Evolutionary conservation across 2,888 invertebrate genomes (phyloP).

Genomic region (Megalurothrips usitatus): DNA sequence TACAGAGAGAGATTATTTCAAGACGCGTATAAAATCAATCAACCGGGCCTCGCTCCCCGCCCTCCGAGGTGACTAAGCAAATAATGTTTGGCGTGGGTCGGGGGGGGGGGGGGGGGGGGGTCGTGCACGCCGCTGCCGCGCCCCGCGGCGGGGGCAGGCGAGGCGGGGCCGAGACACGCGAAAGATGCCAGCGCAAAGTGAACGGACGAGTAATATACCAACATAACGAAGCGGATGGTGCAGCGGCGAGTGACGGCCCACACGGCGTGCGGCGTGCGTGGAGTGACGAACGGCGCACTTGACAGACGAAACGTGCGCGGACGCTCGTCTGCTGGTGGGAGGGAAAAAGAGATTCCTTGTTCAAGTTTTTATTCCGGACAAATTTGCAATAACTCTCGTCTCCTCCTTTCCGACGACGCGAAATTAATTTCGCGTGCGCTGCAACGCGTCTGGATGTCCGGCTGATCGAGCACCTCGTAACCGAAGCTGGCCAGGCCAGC

Average conservation of each 20-base stretch:
- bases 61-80: slow-evolving; percentile 14
- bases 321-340: no score
- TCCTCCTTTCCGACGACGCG: no score
- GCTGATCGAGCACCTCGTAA: slow-evolving; percentile 6
- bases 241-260: background rate
- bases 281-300: background rate
- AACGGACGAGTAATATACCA: no score
- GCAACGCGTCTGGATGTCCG: background rate
- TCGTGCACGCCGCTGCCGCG: background rate
- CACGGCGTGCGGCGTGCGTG: background rate
- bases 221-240: background rate
- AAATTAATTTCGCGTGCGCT: no score
- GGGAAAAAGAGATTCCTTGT: no score
- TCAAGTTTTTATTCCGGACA: no score
- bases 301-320: no score
- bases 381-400: no score
- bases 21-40: slow-evolving; percentile 16
- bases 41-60: background rate
- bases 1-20: background rate
- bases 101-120: no score
- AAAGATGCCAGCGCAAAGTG: background rate
- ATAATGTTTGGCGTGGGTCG: background rate
- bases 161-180: background rate
- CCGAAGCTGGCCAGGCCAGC: background rate
- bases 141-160: background rate